Evolutionary conservation across 2,113 vertebrate genomes (phyloP), one percentile per base, ranked within the genome.

Genomic region (Xiphias gladius): DNA sequence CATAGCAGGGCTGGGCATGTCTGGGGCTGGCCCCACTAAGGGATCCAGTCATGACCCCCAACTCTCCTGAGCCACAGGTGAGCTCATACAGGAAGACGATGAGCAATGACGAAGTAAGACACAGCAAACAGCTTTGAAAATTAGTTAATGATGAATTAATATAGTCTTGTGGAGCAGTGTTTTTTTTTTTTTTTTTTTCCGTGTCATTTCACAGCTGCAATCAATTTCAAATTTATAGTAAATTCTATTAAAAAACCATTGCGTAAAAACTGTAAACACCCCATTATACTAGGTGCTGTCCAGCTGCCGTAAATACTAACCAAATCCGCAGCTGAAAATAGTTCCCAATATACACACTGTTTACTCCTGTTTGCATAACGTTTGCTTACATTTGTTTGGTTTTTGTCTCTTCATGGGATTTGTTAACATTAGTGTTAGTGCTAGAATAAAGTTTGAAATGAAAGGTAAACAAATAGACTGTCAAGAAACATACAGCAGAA

Each of bases 1-100:
- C 72, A 16, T 30, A 88, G 88, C 87, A 87, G 86, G 91, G 86
- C 92, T 75, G 87, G 90, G 92, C 92, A 94, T 91, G 91, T 91
- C 86, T 84, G 26, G 48, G 80, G 67, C 32, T 72, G 61, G 78
- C 74, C 87, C n/a, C 90, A 77, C 86, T 58, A 71, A 87, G 87
- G 86, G 82, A 89, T 79, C 70, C 68, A 73, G 80, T 73, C 80
- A 84, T 86, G 84, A 93, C 89, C 89, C 83, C 59, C 37, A 22
- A 91, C 55, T 88, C 93, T 87, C 80, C 68, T 50, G 89, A 89
- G 91, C 80, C 84, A 87, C 88, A 92, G 90, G 91, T 93, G 83
- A 87, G 64, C 65, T 83, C 77, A 64, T 28, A 80, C 39, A 83
- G 41, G 59, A 79, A 64, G 67, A 88, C 30, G 46, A 30, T 64